Percentiles rank a stretch among this genome's conserved stretches.
phyloP scores from a whole-genome alignment of 2,113 vertebrate species.

The Vicugna pacos region DNA sequence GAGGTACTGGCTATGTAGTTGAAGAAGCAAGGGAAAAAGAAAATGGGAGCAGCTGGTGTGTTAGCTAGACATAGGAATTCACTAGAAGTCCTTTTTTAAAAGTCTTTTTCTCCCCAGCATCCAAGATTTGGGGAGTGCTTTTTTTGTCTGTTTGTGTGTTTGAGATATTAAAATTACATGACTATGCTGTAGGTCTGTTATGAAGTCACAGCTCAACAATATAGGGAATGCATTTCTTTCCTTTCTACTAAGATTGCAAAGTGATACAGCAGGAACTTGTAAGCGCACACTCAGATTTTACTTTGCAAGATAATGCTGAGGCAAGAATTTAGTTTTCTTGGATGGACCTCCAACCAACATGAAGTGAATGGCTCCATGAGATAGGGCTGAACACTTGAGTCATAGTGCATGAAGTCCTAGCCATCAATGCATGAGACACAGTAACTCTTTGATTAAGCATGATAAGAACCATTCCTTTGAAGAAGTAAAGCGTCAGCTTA shows the following conservation, averaged over 20 bases:
- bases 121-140: not conserved
- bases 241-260: not conserved
- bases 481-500: constrained; percentile 7
- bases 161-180: not conserved
- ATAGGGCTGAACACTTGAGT: not conserved
- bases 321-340: constrained; percentile 21
- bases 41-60: not conserved
- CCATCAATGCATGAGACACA: not conserved
- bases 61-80: not conserved
- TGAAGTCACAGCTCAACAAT: not conserved
- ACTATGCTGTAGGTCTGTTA: not conserved
- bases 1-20: not conserved
- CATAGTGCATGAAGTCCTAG: not conserved
- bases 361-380: not conserved
- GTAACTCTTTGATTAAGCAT: constrained; percentile 14
- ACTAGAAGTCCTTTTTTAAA: not conserved
- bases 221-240: not conserved
- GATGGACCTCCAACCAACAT: not conserved
- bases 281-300: not conserved
- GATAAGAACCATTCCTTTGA: constrained; percentile 12
- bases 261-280: not conserved
- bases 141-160: not conserved
- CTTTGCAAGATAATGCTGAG: constrained; percentile 6
- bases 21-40: not conserved
- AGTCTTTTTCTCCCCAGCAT: not conserved